A percentile compares a stretch with the other conserved stretches of the same genome.
Conservation (phyloP, 2,113 vertebrate genomes). For the Sclerurus mexicanus region DNA sequence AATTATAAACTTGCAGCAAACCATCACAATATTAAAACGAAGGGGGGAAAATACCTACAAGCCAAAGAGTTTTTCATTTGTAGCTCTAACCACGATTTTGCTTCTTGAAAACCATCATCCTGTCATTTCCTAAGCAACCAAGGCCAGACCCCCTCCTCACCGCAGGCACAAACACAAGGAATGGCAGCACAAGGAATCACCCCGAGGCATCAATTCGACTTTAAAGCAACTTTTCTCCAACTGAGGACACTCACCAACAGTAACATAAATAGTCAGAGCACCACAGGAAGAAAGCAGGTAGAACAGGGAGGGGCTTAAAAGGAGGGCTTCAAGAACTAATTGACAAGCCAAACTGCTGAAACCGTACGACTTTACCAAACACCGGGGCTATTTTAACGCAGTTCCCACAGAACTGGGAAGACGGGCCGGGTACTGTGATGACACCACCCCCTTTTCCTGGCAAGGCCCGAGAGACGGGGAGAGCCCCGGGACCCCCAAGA, state of each 20-base stretch:
- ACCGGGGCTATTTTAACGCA: accelerated
- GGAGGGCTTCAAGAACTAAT: accelerated
- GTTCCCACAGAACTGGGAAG: not conserved
- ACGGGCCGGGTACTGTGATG: not conserved
- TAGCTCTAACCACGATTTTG: not conserved
- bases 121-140: not conserved
- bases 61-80: not conserved
- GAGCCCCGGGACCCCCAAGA: not conserved
- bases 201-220: not conserved
- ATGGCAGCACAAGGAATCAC: not conserved
- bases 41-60: not conserved
- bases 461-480: not conserved
- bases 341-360: not conserved
- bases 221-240: not conserved
- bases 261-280: accelerated
- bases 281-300: too few relatives aligned
- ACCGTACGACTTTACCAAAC: accelerated
- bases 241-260: not conserved
- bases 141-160: not conserved
- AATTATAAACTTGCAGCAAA: not conserved
- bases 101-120: not conserved
- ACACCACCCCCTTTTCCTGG: not conserved
- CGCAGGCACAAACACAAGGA: not conserved
- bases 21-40: accelerated
- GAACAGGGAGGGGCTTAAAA: not conserved